Conservation (phyloP, 2,888 invertebrate genomes). For the Drosophila parthenogenetica region DNA sequence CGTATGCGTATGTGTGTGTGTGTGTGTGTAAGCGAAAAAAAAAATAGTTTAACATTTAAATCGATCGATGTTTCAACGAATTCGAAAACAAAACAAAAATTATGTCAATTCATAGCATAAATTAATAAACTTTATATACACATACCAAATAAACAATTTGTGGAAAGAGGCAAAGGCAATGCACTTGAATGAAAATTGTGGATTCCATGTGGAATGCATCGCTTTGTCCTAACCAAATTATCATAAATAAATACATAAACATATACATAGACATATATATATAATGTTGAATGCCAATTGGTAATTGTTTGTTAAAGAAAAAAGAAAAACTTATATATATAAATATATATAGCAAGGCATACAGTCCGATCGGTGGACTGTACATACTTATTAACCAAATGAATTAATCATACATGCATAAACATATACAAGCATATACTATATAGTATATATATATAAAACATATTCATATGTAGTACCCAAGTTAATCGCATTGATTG, state of each 20-base stretch:
- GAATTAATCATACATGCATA: constrained; percentile 23
- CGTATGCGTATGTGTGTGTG: constrained; percentile 7
- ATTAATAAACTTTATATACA: constrained; percentile 42
- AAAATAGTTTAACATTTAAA: constrained; percentile 9
- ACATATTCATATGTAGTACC: constrained; percentile 17
- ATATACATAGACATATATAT: constrained; percentile 11
- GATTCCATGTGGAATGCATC: constrained; percentile 19
- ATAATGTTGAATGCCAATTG: constrained; percentile 51
- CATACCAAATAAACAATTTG: constrained; percentile 17
- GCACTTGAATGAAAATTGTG: background rate
- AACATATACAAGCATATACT: background rate
- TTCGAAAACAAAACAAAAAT: constrained; percentile 29
- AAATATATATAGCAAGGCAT: background rate
- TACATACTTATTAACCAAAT: constrained; percentile 22
- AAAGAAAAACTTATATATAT: background rate
- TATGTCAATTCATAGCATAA: constrained; percentile 72
- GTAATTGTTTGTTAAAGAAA: constrained; percentile 54
- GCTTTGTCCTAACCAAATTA: background rate
- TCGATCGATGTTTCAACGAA: constrained; percentile 57
- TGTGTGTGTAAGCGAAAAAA: constrained; percentile 5
- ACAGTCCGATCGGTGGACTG: constrained; percentile 7
- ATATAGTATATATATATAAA: constrained; percentile 1
- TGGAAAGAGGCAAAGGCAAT: background rate
- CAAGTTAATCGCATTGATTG: constrained; percentile 40
- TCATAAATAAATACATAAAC: constrained; percentile 25